Evolutionary conservation across 1,140 invertebrate species (phyloP).

Genomic region (Danaus melanippus): DNA sequence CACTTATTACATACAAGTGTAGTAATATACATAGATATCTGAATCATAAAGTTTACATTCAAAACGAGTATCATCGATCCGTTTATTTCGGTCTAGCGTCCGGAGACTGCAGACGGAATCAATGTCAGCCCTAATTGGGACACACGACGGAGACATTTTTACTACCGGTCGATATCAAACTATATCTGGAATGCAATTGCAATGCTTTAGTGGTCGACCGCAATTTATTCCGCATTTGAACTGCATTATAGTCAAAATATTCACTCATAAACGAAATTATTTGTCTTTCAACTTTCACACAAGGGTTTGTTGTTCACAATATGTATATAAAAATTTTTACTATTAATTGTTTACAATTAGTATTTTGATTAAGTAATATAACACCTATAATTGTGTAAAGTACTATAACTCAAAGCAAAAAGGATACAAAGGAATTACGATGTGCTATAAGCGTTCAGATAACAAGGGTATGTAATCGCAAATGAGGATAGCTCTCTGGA

Average conservation of each 20-base stretch:
- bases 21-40: not conserved
- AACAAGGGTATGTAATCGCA: constrained; percentile 19
- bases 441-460: constrained; percentile 18
- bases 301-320: too few species aligned
- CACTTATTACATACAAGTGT: too few species aligned
- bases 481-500: constrained; percentile 24
- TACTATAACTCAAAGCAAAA: too few species aligned
- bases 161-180: constrained; percentile 34
- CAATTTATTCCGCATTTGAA: too few species aligned
- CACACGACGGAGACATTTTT: constrained; percentile 49
- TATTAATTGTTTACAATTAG: too few species aligned
- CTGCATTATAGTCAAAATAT: too few species aligned
- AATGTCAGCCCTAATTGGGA: constrained; percentile 54
- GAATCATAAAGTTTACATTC: constrained; percentile 23
- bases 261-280: too few species aligned
- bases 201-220: not conserved
- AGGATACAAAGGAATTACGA: constrained; percentile 4
- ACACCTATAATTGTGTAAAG: too few species aligned
- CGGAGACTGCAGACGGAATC: constrained; percentile 42
- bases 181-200: constrained; percentile 21
- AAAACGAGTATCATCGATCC: constrained; percentile 29
- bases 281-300: too few species aligned
- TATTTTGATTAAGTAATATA: too few species aligned
- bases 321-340: too few species aligned
- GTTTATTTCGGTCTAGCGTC: constrained; percentile 39